Percentiles rank a stretch among this genome's conserved stretches.
phyloP scores from a whole-genome alignment of 1,140 invertebrate genomes.

The Microplitis mediator region DNA sequence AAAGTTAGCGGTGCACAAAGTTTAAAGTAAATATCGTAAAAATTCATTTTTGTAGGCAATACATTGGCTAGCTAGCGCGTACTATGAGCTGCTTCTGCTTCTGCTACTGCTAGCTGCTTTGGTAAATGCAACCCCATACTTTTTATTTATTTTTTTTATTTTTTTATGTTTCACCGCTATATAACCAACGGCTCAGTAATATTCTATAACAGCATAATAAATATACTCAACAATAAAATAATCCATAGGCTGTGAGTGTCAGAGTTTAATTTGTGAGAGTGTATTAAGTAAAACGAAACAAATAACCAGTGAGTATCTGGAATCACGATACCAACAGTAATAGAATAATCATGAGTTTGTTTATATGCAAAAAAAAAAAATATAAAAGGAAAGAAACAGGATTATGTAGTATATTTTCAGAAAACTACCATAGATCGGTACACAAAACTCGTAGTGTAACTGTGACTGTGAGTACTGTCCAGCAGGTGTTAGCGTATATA shows the following conservation, averaged over 20 bases:
- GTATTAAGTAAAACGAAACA: too few species aligned
- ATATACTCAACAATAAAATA: constrained; percentile 19
- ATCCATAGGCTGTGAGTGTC: constrained; percentile 16
- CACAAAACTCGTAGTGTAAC: background rate
- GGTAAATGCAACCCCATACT: background rate
- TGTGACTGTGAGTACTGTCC: background rate
- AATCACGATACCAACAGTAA: background rate
- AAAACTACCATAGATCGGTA: too few species aligned
- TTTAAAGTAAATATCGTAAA: constrained; percentile 43
- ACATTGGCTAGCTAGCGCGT: constrained; percentile 17
- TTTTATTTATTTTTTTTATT: background rate
- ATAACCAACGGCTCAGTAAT: background rate
- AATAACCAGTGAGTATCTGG: background rate
- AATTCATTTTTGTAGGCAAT: constrained; percentile 35
- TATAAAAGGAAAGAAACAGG: too few species aligned
- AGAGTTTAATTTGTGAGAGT: background rate
- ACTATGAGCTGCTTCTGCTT: too few species aligned
- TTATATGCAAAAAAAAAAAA: too few species aligned
- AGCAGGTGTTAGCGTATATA: constrained; percentile 16
- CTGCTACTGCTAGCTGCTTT: background rate
- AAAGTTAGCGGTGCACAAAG: constrained; percentile 26
- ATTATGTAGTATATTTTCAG: too few species aligned
- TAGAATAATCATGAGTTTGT: too few species aligned
- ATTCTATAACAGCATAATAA: background rate
- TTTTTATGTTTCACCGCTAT: background rate